Conservation (phyloP, 2,888 invertebrate genomes). For the Nomada hirtipes region DNA sequence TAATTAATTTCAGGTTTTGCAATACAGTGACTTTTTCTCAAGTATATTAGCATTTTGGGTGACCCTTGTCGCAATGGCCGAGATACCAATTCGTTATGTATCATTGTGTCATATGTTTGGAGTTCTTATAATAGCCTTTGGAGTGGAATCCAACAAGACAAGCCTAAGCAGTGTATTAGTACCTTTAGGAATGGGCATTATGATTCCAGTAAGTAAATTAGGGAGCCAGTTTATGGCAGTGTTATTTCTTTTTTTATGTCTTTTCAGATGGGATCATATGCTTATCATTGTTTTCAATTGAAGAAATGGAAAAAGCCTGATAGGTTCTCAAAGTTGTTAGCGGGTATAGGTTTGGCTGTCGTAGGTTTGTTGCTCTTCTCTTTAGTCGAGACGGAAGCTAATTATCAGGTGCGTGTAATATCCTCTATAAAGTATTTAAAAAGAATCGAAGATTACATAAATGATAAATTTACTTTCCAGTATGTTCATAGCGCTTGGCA, state of each 20-base stretch:
- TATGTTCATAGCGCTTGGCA: conserved; percentile 88
- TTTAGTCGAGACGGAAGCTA: conserved; percentile 86
- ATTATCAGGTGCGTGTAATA: conserved; percentile 84
- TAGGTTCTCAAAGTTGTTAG: conserved; percentile 76
- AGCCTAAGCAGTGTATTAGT: conserved; percentile 85
- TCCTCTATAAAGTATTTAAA: neutral
- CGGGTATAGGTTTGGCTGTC: conserved; percentile 85
- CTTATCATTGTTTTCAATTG: conserved; percentile 71
- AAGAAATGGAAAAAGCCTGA: conserved; percentile 73
- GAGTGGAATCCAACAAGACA: conserved; percentile 85
- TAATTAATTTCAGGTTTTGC: conserved; percentile 83
- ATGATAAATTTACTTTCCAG: conserved; percentile 75
- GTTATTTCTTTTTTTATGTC: conserved; percentile 10
- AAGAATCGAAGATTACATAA: neutral
- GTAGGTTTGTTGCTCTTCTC: conserved; percentile 86
- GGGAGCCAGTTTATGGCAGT: neutral
- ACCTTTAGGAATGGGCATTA: conserved; percentile 83
- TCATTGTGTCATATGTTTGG: conserved; percentile 85
- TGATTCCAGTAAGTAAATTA: conserved; percentile 77
- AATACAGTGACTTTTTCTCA: conserved; percentile 87
- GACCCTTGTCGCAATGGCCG: conserved; percentile 86
- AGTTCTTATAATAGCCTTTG: conserved; percentile 85
- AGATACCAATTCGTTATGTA: conserved; percentile 82
- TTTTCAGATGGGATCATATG: conserved; percentile 73
- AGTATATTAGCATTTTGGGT: conserved; percentile 87